Evolutionary conservation across 2,113 vertebrate species (phyloP).

Genomic region (Phylloscopus whistleri): DNA sequence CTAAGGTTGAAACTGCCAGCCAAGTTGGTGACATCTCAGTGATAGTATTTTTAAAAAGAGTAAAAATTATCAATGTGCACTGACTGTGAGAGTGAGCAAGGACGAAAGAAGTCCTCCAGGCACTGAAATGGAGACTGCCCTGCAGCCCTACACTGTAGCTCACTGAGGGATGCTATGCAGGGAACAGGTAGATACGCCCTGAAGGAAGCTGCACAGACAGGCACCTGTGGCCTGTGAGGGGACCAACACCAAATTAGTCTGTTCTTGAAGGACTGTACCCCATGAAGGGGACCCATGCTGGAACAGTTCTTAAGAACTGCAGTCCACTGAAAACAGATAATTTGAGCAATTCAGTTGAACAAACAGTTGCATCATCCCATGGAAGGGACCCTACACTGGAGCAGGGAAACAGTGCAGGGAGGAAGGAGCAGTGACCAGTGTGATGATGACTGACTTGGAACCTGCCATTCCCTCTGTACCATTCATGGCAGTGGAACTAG

Average conservation of each 20-base stretch:
- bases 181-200: fast-evolving
- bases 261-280: background rate
- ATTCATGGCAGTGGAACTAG: background rate
- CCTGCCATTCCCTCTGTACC: fast-evolving
- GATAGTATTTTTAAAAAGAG: background rate
- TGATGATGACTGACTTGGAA: background rate
- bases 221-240: background rate
- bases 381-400: background rate
- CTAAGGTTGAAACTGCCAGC: background rate
- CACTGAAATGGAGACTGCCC: background rate
- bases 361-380: background rate
- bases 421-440: background rate
- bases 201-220: background rate
- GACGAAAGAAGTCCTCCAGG: fast-evolving
- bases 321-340: background rate
- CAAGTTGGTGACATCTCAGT: background rate
- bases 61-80: background rate
- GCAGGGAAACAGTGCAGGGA: background rate
- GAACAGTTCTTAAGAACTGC: background rate
- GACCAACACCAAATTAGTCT: background rate
- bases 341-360: background rate
- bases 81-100: fast-evolving
- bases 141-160: background rate
- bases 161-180: fast-evolving
- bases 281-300: background rate